phyloP scores from a whole-genome alignment of 2,113 vertebrate species.

The Oryzias celebensis region DNA sequence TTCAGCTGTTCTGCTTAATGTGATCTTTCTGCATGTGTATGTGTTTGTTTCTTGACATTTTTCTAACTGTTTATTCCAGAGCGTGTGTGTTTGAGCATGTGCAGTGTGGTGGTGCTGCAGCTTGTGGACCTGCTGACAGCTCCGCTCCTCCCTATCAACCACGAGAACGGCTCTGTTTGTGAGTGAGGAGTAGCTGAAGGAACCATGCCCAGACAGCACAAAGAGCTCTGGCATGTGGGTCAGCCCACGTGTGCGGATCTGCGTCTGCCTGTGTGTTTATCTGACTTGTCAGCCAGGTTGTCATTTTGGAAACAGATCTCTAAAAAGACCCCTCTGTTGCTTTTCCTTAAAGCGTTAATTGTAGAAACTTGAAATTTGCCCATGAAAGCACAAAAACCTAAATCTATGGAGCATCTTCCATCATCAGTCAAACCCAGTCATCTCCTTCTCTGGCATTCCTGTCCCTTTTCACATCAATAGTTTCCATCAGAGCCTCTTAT shows the following conservation, averaged over 20 bases:
- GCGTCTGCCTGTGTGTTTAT: constrained; percentile 40
- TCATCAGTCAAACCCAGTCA: constrained; percentile 50
- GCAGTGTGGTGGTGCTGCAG: constrained; percentile 35
- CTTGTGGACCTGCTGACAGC: constrained; percentile 65
- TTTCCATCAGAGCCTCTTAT: constrained; percentile 38
- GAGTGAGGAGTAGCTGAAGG: constrained; percentile 62
- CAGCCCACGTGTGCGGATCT: constrained; percentile 2
- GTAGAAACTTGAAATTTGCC: constrained; percentile 30
- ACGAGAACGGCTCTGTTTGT: constrained; percentile 64
- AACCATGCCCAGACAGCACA: constrained; percentile 41
- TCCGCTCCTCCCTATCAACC: constrained; percentile 68
- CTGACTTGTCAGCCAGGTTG: constrained; percentile 24
- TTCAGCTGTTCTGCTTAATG: constrained; percentile 30
- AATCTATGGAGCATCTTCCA: constrained; percentile 29
- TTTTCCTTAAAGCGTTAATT: constrained; percentile 43
- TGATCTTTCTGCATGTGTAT: constrained; percentile 28
- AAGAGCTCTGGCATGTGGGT: constrained; percentile 32
- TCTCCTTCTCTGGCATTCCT: constrained; percentile 24
- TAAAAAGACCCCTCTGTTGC: constrained; percentile 9
- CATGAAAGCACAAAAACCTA: constrained; percentile 33
- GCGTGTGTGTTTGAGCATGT: constrained; percentile 20
- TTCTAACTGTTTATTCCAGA: constrained; percentile 25
- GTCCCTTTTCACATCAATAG: constrained; percentile 33
- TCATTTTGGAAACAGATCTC: constrained; percentile 29
- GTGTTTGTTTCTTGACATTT: constrained; percentile 50